phyloP scores from a whole-genome alignment of 2,113 vertebrate species.

The Propithecus coquereli region DNA sequence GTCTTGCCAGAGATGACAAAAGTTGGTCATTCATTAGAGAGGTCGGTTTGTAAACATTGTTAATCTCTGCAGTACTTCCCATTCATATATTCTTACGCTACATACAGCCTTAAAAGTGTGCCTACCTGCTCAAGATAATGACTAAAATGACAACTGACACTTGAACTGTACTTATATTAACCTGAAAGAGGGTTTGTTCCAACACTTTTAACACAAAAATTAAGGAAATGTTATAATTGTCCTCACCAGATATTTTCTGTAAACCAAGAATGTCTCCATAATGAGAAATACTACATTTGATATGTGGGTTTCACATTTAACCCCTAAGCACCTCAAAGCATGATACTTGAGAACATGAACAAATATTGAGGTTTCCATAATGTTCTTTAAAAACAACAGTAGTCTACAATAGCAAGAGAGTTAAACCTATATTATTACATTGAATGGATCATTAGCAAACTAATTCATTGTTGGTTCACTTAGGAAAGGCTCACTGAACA shows the following conservation, averaged over 20 bases:
- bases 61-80: neutral
- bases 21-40: neutral
- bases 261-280: neutral
- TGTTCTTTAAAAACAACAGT: neutral
- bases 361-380: neutral
- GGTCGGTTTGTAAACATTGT: neutral
- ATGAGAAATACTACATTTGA: neutral
- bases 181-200: neutral
- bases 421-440: neutral
- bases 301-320: neutral
- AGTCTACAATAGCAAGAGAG: neutral
- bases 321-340: neutral
- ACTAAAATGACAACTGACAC: neutral
- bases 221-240: neutral
- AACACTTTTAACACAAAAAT: neutral
- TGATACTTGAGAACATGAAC: neutral
- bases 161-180: neutral
- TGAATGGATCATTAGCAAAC: neutral
- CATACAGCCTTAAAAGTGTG: neutral
- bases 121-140: neutral
- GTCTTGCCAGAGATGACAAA: neutral
- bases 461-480: neutral
- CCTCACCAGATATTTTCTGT: neutral
- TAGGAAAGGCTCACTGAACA: neutral
- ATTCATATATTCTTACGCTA: neutral